These are phyloP conservation scores for Mycetomoellerius zeteki DNA, from an alignment of 1,140 invertebrate species.

Conservation along the genomic window DNA sequence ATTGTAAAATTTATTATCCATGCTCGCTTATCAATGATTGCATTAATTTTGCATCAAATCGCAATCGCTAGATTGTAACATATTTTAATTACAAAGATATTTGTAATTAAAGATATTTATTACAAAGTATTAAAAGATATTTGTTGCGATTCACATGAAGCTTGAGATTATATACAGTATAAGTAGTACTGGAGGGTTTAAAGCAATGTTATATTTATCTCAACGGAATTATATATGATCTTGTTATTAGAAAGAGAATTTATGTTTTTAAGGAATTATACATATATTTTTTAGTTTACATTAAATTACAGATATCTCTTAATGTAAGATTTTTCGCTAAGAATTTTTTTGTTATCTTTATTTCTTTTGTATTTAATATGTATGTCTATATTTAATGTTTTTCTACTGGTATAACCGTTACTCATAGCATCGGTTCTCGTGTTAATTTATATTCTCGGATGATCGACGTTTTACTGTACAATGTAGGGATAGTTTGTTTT, in stretches of 20 bases:
- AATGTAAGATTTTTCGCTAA: constrained; percentile 7
- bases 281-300: constrained; percentile 14
- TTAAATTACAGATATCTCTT: constrained; percentile 14
- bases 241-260: constrained; percentile 53
- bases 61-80: constrained; percentile 30
- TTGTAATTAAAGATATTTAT: too few species aligned
- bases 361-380: constrained; percentile 37
- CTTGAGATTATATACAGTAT: constrained; percentile 3
- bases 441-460: constrained; percentile 46
- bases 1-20: constrained; percentile 18
- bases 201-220: constrained; percentile 57
- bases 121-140: background rate
- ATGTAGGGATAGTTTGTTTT: constrained; percentile 39
- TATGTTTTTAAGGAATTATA: constrained; percentile 57
- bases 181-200: constrained; percentile 38
- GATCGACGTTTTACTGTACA: constrained; percentile 53
- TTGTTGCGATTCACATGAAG: constrained; percentile 17
- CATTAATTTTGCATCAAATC: constrained; percentile 37
- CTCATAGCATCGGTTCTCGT: background rate
- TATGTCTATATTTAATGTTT: constrained; percentile 45
- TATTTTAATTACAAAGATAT: constrained; percentile 11
- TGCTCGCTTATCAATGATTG: constrained; percentile 1
- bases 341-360: constrained; percentile 22
- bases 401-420: constrained; percentile 24
- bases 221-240: constrained; percentile 36